Conservation (phyloP, 2,797 vertebrate genomes). For the Cossypha caffra region DNA sequence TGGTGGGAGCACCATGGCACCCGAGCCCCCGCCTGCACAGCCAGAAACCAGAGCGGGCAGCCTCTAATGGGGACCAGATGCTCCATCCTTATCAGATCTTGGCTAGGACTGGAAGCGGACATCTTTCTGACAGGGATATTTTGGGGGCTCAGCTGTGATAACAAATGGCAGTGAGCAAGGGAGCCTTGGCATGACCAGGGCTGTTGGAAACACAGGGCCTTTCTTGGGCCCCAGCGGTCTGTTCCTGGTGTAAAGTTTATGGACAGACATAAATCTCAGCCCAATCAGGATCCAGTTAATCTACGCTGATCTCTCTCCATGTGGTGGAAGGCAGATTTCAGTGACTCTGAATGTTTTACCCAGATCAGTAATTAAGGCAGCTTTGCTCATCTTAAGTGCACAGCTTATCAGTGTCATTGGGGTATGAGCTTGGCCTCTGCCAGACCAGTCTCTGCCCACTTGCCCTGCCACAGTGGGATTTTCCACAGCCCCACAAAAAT, state of each 20-base stretch:
- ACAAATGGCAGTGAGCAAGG: conserved; percentile 49
- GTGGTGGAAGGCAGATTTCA: rapidly evolving
- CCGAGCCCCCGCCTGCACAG: background rate
- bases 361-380: background rate
- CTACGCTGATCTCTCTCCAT: background rate
- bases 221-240: background rate
- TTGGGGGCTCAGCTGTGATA: conserved; percentile 71
- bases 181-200: conserved; percentile 30
- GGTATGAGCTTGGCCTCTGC: background rate
- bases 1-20: conserved; percentile 6
- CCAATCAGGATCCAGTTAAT: background rate
- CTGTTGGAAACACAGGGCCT: background rate
- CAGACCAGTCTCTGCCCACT: background rate
- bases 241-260: background rate
- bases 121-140: conserved; percentile 66
- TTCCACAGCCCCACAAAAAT: background rate
- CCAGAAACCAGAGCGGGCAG: conserved; percentile 20
- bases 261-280: background rate
- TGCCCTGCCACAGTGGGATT: rapidly evolving
- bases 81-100: conserved; percentile 66
- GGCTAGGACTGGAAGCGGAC: conserved; percentile 54
- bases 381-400: background rate
- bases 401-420: no score
- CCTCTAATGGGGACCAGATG: conserved; percentile 71
- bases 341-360: background rate